Evolutionary conservation across 2,888 invertebrate genomes (phyloP), one percentile per base, ranked within the genome.

Genomic region (Drosophila fulvimacula): DNA sequence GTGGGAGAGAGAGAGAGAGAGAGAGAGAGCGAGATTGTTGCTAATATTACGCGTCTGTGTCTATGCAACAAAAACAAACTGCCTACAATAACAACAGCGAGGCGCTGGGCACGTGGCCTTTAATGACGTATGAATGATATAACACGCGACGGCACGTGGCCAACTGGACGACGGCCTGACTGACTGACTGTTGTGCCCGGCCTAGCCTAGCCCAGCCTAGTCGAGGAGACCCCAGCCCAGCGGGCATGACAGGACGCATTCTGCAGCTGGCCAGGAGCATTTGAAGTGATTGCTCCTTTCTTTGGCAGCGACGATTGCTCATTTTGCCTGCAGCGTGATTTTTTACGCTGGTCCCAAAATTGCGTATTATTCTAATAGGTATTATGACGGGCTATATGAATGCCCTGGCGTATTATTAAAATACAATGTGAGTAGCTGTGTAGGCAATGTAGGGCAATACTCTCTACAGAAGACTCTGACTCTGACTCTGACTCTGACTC

Each of bases 111-210:
- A 93, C 93, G 93, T 92, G 93, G 79, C 91, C 87, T 88, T 88
- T 92, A 92, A 93, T 92, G 92, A 93, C 93, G 91, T 93, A 92
- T 93, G 93, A 93, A 93, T 93, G 93, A 93, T 92, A 91, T 92
- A 92, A 92, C 92, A 92, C 92, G 44, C 57, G 78, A 53, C 84
- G 83, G 81, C 83, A 84, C 83, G 83, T 84, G 83, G 85, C 83
- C 69, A 79, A 70, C 80, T 73, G 81, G 66, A 74, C 83, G 71
- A 79, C 72, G 69, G 67, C 21, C 68, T 65, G 76, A 11, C 49
- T 32, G 49, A 10, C 46, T 30, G 41, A 17, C 48, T 32, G 48
- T 3, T 11, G 0, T 11, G 30, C 19, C 32, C 19, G 5, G 30
- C 27, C 48, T 6, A 42, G 19, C 24, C 24, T 1, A 42, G 21